Percentiles rank a stretch among this genome's conserved stretches.
Conservation (phyloP, 2,888 invertebrate species). For the Drosophila borborema region DNA sequence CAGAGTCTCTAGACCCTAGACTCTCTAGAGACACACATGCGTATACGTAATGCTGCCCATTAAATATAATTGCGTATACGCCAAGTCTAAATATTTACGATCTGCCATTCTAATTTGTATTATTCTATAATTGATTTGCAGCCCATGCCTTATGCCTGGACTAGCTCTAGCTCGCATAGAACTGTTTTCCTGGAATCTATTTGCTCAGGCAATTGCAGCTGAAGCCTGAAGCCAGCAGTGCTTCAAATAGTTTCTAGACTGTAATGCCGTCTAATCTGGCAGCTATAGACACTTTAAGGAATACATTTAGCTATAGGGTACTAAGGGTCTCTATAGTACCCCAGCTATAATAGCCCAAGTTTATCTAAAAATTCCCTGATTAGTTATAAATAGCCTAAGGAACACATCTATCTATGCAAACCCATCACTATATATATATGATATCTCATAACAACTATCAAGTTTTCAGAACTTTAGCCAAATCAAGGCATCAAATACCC, state of each 20-base stretch:
- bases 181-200: not conserved
- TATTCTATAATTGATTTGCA: not conserved
- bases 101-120: not conserved
- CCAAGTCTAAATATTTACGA: not conserved
- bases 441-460: not conserved
- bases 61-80: not conserved
- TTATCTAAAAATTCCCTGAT: too few relatives aligned
- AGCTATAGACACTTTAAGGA: not conserved
- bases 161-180: not conserved
- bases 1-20: too few relatives aligned
- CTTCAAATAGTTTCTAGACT: too few relatives aligned
- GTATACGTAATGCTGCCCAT: constrained; percentile 1
- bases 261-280: too few relatives aligned
- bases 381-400: too few relatives aligned
- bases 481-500: not conserved
- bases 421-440: too few relatives aligned
- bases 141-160: not conserved
- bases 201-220: not conserved
- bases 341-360: too few relatives aligned
- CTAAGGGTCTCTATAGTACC: too few relatives aligned
- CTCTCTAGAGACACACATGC: not conserved
- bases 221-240: not conserved
- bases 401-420: too few relatives aligned
- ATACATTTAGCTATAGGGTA: not conserved
- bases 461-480: not conserved